These are phyloP conservation scores for Zaprionus lachaisei DNA, from an alignment of 1,140 invertebrate genomes.

Conservation along the genomic window DNA sequence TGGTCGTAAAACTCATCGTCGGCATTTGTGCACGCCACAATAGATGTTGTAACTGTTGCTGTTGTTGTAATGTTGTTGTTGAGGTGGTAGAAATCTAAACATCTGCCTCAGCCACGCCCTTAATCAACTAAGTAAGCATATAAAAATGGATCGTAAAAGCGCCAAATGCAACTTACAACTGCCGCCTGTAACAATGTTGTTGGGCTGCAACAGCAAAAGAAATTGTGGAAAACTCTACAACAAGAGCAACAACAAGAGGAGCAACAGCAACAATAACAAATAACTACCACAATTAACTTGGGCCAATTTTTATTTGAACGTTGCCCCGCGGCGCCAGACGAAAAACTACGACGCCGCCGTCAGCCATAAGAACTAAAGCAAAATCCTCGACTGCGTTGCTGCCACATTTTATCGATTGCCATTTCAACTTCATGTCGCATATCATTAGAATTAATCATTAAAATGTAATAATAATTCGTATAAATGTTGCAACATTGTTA, in stretches of 20 bases:
- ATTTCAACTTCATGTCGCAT: constrained; percentile 78
- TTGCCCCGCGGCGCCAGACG: constrained; percentile 54
- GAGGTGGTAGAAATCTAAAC: constrained; percentile 60
- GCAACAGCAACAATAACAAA: constrained; percentile 67
- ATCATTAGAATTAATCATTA: constrained; percentile 84
- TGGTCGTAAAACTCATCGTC: constrained; percentile 39
- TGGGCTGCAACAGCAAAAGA: constrained; percentile 15
- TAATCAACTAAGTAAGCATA: constrained; percentile 80
- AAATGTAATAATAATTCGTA: constrained; percentile 83
- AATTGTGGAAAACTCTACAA: constrained; percentile 15
- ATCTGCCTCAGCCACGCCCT: constrained; percentile 66
- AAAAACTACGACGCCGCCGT: neutral
- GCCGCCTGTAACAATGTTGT: constrained; percentile 71
- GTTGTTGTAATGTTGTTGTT: constrained; percentile 1
- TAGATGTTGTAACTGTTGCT: constrained; percentile 22
- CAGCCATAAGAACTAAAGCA: constrained; percentile 36
- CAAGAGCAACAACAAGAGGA: constrained; percentile 38
- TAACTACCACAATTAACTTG: constrained; percentile 81
- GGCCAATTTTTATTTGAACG: constrained; percentile 70
- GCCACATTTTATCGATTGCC: constrained; percentile 64
- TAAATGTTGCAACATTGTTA: constrained; percentile 82
- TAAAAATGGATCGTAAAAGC: constrained; percentile 77
- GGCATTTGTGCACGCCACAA: constrained; percentile 37
- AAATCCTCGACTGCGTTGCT: constrained; percentile 12
- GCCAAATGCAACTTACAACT: constrained; percentile 58